Evolutionary conservation across 2,888 invertebrate species (phyloP).

Genomic region (Choreutis nemorana): DNA sequence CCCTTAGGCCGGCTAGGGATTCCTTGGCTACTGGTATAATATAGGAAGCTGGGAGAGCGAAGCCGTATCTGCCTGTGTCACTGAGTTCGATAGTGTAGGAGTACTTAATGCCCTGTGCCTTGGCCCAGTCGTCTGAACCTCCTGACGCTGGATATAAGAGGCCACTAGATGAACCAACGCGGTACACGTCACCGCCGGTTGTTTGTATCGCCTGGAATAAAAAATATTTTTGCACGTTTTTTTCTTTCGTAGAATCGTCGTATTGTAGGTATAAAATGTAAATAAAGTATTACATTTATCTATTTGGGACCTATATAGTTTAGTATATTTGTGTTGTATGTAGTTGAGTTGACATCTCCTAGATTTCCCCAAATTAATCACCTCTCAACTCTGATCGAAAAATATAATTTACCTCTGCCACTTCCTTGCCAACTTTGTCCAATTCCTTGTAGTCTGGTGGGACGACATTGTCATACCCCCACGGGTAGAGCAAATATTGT

Average conservation of each 20-base stretch:
- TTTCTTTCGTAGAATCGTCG: too few species aligned
- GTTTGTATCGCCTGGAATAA: conserved; percentile 22
- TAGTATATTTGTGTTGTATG: too few species aligned
- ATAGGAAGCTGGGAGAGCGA: conserved; percentile 17
- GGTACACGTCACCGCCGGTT: conserved; percentile 14
- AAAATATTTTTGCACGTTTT: too few species aligned
- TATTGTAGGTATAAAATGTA: too few species aligned
- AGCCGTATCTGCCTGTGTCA: conserved; percentile 19
- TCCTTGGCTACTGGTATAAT: conserved; percentile 22
- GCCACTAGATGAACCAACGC: conserved; percentile 17
- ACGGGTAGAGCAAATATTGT: conserved; percentile 23
- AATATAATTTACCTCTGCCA: conserved; percentile 17
- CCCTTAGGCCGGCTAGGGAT: conserved; percentile 15
- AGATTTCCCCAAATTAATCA: too few species aligned
- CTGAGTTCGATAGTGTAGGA: conserved; percentile 20
- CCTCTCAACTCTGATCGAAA: too few species aligned
- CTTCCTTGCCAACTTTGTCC: conserved; percentile 13
- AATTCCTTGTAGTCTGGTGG: conserved; percentile 11
- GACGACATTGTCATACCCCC: conserved; percentile 19
- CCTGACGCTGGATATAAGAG: conserved; percentile 21
- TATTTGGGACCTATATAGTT: too few species aligned
- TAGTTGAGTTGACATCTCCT: too few species aligned
- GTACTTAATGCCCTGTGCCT: conserved; percentile 17
- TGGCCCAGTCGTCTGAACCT: conserved; percentile 22
- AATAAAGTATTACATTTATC: too few species aligned